Percentiles rank a stretch among this genome's conserved stretches.
Evolutionary conservation across 2,113 vertebrate species (phyloP).

Genomic region (Vombatus ursinus): DNA sequence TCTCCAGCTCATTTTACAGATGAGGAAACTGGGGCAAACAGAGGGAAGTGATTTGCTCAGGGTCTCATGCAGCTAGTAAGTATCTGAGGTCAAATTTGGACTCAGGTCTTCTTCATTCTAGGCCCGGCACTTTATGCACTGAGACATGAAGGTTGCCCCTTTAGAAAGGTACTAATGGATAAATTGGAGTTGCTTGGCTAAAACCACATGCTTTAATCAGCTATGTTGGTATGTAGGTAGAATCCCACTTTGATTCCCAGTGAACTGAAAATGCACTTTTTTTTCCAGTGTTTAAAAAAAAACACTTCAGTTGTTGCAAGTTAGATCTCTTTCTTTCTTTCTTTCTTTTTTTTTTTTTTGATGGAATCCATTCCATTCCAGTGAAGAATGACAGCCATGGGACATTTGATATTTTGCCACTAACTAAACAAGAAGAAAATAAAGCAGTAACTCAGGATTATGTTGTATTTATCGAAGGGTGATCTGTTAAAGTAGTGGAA

Average conservation of each 20-base stretch:
- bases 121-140: not conserved
- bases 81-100: not conserved
- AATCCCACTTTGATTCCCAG: conserved; percentile 11
- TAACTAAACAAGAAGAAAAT: conserved; percentile 49
- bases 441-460: conserved; percentile 55
- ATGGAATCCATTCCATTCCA: conserved; percentile 42
- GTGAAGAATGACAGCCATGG: conserved; percentile 60
- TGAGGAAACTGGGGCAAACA: not conserved
- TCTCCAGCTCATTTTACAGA: not conserved
- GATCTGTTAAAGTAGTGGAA: not conserved
- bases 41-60: not conserved
- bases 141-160: no score
- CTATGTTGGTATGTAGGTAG: conserved; percentile 6
- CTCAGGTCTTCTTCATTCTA: not conserved
- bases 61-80: no score
- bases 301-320: conserved; percentile 23
- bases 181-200: conserved; percentile 2
- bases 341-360: conserved; percentile 26
- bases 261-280: conserved; percentile 7
- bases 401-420: conserved; percentile 52
- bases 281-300: conserved; percentile 26
- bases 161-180: not conserved
- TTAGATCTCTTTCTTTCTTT: not conserved
- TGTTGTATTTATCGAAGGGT: conserved; percentile 32
- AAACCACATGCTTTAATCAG: not conserved